phyloP scores from a whole-genome alignment of 2,113 vertebrate genomes.

The Alethe castanea region DNA sequence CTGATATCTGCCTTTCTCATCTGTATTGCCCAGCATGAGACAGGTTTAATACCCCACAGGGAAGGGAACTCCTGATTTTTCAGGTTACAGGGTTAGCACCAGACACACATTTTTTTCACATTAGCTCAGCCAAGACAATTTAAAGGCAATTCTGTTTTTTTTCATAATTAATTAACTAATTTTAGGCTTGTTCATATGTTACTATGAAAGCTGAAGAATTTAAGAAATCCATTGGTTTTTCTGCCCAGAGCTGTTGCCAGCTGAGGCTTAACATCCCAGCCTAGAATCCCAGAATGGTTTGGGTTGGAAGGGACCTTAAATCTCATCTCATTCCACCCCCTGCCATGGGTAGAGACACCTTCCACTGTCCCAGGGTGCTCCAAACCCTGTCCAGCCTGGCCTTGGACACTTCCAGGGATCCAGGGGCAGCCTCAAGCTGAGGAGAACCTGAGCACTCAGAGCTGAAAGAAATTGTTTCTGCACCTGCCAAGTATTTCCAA shows the following conservation, averaged over 20 bases:
- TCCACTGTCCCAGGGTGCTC: rapidly evolving
- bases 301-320: background rate
- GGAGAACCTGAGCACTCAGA: background rate
- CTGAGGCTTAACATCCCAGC: background rate
- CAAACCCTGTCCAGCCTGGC: background rate
- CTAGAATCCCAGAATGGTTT: background rate
- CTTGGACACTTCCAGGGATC: background rate
- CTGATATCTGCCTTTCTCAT: background rate
- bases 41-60: background rate
- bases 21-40: background rate
- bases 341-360: background rate
- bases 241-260: background rate
- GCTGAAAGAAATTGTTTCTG: background rate
- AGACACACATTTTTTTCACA: background rate
- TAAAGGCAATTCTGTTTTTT: background rate
- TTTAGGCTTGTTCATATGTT: background rate
- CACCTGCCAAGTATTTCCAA: background rate
- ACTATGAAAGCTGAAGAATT: background rate
- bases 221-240: background rate
- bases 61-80: background rate
- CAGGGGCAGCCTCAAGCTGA: background rate
- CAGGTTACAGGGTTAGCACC: background rate
- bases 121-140: conserved; percentile 14
- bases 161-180: background rate
- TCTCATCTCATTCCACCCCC: background rate